Conservation (phyloP, 2,113 vertebrate species). For the Poeciliopsis occidentalis region DNA sequence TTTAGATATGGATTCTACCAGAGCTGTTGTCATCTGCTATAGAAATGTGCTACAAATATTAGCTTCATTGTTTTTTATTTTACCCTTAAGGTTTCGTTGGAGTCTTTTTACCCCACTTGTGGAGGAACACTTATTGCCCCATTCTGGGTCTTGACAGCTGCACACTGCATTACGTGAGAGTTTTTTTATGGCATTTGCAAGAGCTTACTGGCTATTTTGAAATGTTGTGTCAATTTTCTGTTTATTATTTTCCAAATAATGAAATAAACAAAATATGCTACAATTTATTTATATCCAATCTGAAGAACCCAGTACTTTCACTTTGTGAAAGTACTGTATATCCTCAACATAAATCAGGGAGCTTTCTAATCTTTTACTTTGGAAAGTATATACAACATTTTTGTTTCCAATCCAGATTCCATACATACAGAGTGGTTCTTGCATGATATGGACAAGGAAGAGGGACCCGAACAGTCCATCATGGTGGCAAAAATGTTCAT, state of each 20-base stretch:
- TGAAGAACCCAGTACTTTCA: no score
- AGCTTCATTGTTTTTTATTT: neutral
- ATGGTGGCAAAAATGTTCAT: constrained; percentile 68
- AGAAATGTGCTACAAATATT: neutral
- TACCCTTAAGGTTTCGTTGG: constrained; percentile 56
- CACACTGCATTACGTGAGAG: constrained; percentile 70
- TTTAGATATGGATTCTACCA: neutral
- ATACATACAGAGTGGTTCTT: constrained; percentile 70
- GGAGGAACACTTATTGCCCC: constrained; percentile 72
- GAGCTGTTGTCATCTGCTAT: neutral
- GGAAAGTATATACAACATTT: neutral
- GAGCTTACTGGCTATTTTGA: neutral
- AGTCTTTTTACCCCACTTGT: constrained; percentile 68
- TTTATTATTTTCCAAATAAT: no score
- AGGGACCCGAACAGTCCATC: constrained; percentile 69
- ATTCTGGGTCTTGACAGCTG: constrained; percentile 74
- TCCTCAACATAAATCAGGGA: neutral
- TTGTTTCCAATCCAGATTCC: constrained; percentile 54
- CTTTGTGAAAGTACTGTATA: neutral
- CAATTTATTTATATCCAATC: no score
- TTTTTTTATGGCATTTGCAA: neutral
- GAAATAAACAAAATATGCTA: no score
- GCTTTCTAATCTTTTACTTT: neutral
- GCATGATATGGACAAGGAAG: constrained; percentile 62
- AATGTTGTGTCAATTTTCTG: neutral